Evolutionary conservation across 2,888 invertebrate species (phyloP).

Genomic region (Taphrorychus bicolor): DNA sequence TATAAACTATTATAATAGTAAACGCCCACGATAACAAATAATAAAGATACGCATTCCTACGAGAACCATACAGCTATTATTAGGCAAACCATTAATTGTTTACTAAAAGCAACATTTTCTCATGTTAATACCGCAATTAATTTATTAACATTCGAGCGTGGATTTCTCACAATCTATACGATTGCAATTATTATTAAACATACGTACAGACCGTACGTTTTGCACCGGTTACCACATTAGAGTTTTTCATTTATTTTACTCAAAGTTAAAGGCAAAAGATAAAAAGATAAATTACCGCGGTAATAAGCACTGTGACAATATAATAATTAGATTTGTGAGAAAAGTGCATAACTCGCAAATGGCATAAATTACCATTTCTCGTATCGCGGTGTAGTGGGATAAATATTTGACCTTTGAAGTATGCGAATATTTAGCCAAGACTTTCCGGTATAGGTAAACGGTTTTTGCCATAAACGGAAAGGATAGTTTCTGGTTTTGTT

Average conservation of each 20-base stretch:
- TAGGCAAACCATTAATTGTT: not conserved
- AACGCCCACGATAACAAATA: not conserved
- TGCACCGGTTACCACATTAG: not conserved
- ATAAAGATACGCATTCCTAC: not conserved
- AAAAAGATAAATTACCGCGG: conserved; percentile 24
- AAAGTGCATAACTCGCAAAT: conserved; percentile 17
- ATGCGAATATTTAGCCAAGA: conserved; percentile 6
- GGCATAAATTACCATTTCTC: conserved; percentile 32
- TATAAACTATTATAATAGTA: not conserved
- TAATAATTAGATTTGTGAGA: conserved; percentile 31
- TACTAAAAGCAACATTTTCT: not conserved
- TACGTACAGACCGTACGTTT: too few species aligned
- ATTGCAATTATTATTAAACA: not conserved
- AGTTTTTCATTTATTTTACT: not conserved
- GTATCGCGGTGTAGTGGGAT: conserved; percentile 29
- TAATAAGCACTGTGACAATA: conserved; percentile 28
- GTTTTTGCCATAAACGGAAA: not conserved
- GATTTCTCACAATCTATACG: not conserved
- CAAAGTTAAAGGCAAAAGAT: not conserved
- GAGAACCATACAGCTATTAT: not conserved
- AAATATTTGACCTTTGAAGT: conserved; percentile 24
- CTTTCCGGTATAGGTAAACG: not conserved
- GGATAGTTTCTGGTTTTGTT: not conserved
- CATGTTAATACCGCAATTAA: not conserved
- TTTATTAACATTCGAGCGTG: not conserved